These are phyloP conservation scores for Colinus virginianus DNA, from an alignment of 2,113 vertebrate genomes.

Conservation along the genomic window DNA sequence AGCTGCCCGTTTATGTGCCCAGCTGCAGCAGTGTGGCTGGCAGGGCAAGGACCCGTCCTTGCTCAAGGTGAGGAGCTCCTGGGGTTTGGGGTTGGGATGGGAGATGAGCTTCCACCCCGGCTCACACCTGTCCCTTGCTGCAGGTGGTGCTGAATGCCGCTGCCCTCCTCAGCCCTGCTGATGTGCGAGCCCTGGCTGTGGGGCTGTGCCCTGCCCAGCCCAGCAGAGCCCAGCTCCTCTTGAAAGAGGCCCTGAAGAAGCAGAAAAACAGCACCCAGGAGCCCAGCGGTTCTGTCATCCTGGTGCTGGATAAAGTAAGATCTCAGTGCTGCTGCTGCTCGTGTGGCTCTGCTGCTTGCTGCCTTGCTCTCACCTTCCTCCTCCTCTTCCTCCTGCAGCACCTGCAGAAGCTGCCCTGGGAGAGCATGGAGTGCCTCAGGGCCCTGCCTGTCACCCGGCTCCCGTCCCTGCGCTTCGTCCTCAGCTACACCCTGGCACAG, in stretches of 20 bases:
- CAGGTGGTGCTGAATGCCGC: constrained; percentile 81
- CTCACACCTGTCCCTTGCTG: neutral
- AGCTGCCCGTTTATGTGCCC: constrained; percentile 53
- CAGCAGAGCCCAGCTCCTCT: constrained; percentile 67
- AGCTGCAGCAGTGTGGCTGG: constrained; percentile 76
- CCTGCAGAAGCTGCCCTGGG: constrained; percentile 93
- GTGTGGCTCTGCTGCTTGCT: accelerated
- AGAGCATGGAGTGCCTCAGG: constrained; percentile 83
- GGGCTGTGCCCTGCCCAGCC: constrained; percentile 75
- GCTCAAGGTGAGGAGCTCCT: constrained; percentile 78
- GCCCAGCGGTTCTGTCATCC: constrained; percentile 79
- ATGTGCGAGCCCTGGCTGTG: constrained; percentile 75
- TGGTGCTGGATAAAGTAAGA: constrained; percentile 90
- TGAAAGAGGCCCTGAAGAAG: constrained; percentile 73
- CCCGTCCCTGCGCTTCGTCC: constrained; percentile 87
- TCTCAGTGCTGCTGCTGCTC: neutral
- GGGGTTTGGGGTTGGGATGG: accelerated
- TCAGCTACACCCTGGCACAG: constrained; percentile 81
- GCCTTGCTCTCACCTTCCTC: neutral
- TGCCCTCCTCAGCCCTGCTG: constrained; percentile 72
- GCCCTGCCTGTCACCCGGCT: constrained; percentile 84
- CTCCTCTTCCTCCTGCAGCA: constrained; percentile 76
- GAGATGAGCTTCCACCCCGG: accelerated
- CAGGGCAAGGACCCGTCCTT: constrained; percentile 67
- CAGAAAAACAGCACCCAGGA: constrained; percentile 9